phyloP scores from a whole-genome alignment of 2,888 invertebrate species.

The Thymelicus sylvestris region DNA sequence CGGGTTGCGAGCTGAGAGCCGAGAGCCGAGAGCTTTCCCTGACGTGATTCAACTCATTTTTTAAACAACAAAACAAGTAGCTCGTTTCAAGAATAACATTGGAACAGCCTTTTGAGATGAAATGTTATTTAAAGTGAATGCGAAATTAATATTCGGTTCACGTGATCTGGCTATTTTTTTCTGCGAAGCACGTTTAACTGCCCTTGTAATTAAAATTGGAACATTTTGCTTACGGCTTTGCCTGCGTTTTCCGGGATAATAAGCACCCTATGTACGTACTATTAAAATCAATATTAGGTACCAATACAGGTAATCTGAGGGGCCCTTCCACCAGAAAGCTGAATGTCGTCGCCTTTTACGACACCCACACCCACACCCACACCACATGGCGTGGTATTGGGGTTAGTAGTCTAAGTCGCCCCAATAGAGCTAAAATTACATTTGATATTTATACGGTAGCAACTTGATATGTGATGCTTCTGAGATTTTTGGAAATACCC shows the following conservation, averaged over 20 bases:
- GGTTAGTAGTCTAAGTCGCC: too few relatives aligned
- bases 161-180: slow-evolving; percentile 27
- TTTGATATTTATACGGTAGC: background rate
- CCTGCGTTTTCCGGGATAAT: too few relatives aligned
- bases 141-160: slow-evolving; percentile 44
- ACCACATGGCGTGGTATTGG: too few relatives aligned
- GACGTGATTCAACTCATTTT: slow-evolving; percentile 78
- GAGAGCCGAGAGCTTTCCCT: slow-evolving; percentile 58
- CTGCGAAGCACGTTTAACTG: background rate
- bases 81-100: slow-evolving; percentile 59
- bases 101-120: slow-evolving; percentile 52
- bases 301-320: too few relatives aligned
- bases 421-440: too few relatives aligned
- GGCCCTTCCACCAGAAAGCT: too few relatives aligned
- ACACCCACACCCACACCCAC: too few relatives aligned
- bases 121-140: slow-evolving; percentile 41
- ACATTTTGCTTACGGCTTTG: too few relatives aligned
- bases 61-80: slow-evolving; percentile 77
- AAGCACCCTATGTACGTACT: too few relatives aligned
- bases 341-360: too few relatives aligned
- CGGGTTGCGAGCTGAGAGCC: slow-evolving; percentile 45
- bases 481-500: too few relatives aligned
- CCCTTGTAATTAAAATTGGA: background rate
- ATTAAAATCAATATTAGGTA: too few relatives aligned
- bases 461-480: background rate